Evolutionary conservation across 2,113 vertebrate genomes (phyloP).

Genomic region (Rissa tridactyla): DNA sequence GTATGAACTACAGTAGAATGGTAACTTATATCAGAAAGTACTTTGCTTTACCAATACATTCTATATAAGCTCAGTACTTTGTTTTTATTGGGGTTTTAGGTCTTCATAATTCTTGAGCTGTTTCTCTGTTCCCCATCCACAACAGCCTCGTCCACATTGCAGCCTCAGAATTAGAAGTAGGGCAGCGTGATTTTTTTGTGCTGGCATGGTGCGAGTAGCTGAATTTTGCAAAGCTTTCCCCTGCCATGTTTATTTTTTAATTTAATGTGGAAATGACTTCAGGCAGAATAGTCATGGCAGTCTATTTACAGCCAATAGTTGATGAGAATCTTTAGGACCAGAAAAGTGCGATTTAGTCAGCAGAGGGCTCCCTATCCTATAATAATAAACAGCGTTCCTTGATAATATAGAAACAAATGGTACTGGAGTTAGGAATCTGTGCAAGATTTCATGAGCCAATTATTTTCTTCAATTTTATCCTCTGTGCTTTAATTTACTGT

Average conservation of each 20-base stretch:
- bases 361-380: conserved; percentile 28
- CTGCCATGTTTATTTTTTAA: background rate
- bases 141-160: background rate
- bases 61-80: background rate
- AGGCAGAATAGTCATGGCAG: background rate
- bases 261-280: background rate
- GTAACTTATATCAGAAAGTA: background rate
- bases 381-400: background rate
- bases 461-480: background rate
- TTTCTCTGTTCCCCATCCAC: background rate
- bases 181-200: background rate
- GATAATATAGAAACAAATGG: background rate
- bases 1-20: background rate
- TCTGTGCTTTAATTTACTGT: background rate
- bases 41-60: background rate
- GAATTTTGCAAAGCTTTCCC: background rate
- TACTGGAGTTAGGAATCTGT: background rate
- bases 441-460: background rate
- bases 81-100: background rate
- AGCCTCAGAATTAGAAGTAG: background rate
- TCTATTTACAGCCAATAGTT: background rate
- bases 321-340: background rate
- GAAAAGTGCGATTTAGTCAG: background rate
- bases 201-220: background rate
- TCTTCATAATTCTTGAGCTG: background rate